phyloP scores from a whole-genome alignment of 1,140 invertebrate genomes.

The Drosophila equinoxialis region DNA sequence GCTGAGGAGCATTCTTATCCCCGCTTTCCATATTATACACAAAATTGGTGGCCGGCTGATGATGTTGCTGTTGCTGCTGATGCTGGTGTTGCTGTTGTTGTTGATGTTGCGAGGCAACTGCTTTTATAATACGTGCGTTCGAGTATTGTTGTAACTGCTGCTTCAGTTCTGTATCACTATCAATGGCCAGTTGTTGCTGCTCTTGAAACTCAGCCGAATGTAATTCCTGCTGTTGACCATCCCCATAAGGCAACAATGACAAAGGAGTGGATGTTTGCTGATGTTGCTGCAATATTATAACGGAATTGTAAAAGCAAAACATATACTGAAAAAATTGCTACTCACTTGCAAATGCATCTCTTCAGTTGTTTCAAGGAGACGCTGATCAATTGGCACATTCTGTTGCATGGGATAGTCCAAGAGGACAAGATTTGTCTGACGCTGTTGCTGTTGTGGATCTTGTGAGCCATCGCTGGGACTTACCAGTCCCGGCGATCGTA shows the following conservation, averaged over 20 bases:
- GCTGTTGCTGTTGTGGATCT: constrained; percentile 68
- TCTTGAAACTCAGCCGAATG: constrained; percentile 81
- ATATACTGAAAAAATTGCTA: not conserved
- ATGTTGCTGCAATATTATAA: constrained; percentile 57
- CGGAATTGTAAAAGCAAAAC: not conserved
- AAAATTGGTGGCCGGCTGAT: constrained; percentile 76
- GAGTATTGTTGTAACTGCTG: constrained; percentile 82
- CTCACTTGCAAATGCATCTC: constrained; percentile 68
- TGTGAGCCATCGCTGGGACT: constrained; percentile 56
- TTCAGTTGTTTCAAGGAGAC: constrained; percentile 68
- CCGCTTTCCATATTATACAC: constrained; percentile 78
- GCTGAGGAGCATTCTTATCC: constrained; percentile 76
- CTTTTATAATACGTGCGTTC: constrained; percentile 77
- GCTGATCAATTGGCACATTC: constrained; percentile 61
- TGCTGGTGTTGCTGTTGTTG: constrained; percentile 29
- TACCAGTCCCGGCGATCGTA: constrained; percentile 52
- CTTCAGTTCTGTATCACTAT: constrained; percentile 70
- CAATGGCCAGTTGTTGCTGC: constrained; percentile 63
- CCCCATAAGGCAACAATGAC: constrained; percentile 64
- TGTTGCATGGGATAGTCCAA: constrained; percentile 76
- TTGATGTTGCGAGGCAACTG: constrained; percentile 82
- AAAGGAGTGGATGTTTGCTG: constrained; percentile 66
- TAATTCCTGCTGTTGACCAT: constrained; percentile 83
- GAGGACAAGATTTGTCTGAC: constrained; percentile 74
- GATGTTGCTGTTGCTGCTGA: constrained; percentile 63